Percentiles rank a stretch among this genome's conserved stretches.
Conservation (phyloP, 2,888 invertebrate genomes). For the Zaprionus lineosus region DNA sequence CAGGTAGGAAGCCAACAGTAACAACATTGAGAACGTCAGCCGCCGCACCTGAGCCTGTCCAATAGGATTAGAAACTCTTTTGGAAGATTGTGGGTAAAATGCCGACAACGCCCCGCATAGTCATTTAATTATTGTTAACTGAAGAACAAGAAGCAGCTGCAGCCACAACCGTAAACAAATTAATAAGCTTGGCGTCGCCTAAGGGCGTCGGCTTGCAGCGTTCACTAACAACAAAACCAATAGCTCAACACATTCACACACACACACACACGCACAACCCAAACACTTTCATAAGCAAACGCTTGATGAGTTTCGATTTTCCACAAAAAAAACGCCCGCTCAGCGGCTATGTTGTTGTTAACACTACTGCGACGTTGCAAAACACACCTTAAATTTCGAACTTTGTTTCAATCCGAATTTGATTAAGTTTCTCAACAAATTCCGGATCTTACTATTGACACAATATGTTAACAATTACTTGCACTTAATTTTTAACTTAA, state of each 20-base stretch:
- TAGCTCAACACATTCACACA: slow-evolving; percentile 36
- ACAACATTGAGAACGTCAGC: slow-evolving; percentile 11
- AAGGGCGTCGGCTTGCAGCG: slow-evolving; percentile 71
- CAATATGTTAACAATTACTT: slow-evolving; percentile 60
- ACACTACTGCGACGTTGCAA: slow-evolving; percentile 33
- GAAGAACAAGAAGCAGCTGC: slow-evolving; percentile 12
- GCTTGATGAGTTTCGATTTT: slow-evolving; percentile 46
- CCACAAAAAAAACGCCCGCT: slow-evolving; percentile 69
- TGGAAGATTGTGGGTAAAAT: slow-evolving; percentile 2
- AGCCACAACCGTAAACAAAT: slow-evolving; percentile 50
- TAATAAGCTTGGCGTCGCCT: slow-evolving; percentile 55
- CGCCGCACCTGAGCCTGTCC: slow-evolving; percentile 18
- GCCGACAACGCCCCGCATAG: slow-evolving; percentile 14
- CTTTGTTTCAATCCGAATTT: slow-evolving; percentile 8
- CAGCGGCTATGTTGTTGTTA: slow-evolving; percentile 44
- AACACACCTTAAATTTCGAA: slow-evolving; percentile 38
- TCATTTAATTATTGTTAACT: slow-evolving; percentile 27
- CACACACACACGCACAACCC: slow-evolving; percentile 23
- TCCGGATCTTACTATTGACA: slow-evolving; percentile 7
- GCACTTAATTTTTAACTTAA: slow-evolving; percentile 51
- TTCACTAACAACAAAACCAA: slow-evolving; percentile 60
- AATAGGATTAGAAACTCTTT: slow-evolving; percentile 34
- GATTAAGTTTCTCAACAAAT: slow-evolving; percentile 4
- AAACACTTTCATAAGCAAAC: too few relatives aligned
- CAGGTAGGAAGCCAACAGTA: slow-evolving; percentile 20